phyloP scores from a whole-genome alignment of 2,888 invertebrate species.

The Caenorhabditis plicata region DNA sequence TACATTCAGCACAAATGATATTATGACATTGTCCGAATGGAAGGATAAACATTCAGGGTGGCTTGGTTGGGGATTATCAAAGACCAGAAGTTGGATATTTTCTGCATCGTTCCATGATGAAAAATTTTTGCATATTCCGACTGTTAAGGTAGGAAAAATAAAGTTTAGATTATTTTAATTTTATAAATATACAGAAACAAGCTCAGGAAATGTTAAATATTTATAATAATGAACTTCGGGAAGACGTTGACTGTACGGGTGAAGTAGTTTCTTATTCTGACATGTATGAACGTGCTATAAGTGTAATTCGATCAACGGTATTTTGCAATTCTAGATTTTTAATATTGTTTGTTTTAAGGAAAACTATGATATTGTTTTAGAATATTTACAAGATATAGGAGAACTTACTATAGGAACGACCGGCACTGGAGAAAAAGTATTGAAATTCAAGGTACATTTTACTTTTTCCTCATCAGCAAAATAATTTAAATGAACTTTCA shows the following conservation, averaged over 20 bases:
- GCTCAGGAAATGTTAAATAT: slow-evolving; percentile 28
- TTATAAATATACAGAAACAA: slow-evolving; percentile 25
- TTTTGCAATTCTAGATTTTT: background rate
- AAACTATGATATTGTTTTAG: slow-evolving; percentile 48
- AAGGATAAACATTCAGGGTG: slow-evolving; percentile 38
- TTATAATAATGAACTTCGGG: slow-evolving; percentile 40
- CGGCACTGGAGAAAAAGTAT: slow-evolving; percentile 51
- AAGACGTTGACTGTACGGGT: slow-evolving; percentile 50
- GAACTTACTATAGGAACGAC: slow-evolving; percentile 49
- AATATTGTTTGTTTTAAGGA: slow-evolving; percentile 11
- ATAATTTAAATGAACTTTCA: background rate
- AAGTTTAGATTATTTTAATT: background rate
- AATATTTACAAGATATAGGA: slow-evolving; percentile 40
- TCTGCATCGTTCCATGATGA: slow-evolving; percentile 18
- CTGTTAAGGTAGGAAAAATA: slow-evolving; percentile 26
- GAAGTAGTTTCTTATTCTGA: slow-evolving; percentile 44
- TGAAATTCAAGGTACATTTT: slow-evolving; percentile 58
- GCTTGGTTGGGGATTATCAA: slow-evolving; percentile 47
- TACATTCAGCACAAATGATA: slow-evolving; percentile 31
- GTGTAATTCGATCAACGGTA: no score
- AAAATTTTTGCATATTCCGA: slow-evolving; percentile 38
- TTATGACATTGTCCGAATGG: slow-evolving; percentile 40
- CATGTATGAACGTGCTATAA: slow-evolving; percentile 16
- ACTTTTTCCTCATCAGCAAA: background rate
- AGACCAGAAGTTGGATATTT: slow-evolving; percentile 40